Percentiles rank a stretch among this genome's conserved stretches.
These are phyloP conservation scores for Catocala sponsa DNA, from an alignment of 2,888 invertebrate genomes.

Conservation along the genomic window DNA sequence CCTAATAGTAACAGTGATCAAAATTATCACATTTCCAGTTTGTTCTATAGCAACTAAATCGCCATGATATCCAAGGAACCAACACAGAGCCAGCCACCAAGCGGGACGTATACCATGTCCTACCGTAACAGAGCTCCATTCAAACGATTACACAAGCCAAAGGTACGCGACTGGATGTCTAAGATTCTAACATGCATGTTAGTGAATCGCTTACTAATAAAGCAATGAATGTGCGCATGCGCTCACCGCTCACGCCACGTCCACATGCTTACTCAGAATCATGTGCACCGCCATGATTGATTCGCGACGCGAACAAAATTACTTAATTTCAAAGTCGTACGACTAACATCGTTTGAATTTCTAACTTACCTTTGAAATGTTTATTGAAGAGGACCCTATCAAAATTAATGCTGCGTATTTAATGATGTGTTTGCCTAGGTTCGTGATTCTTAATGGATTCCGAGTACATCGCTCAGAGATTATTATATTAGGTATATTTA, in stretches of 20 bases:
- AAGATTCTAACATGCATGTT: not conserved
- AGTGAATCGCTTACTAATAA: slow-evolving; percentile 7
- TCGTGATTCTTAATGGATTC: too few relatives aligned
- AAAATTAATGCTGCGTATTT: not conserved
- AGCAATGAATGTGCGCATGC: slow-evolving; percentile 6
- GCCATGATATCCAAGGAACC: too few relatives aligned
- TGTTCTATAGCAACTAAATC: too few relatives aligned
- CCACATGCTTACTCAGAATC: slow-evolving; percentile 3
- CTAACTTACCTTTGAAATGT: not conserved
- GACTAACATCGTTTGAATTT: not conserved
- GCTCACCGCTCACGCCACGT: slow-evolving; percentile 14
- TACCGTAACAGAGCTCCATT: too few relatives aligned
- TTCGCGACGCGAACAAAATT: slow-evolving; percentile 8
- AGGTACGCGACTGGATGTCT: not conserved
- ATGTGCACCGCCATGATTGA: not conserved
- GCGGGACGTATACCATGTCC: too few relatives aligned
- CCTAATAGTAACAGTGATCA: too few relatives aligned
- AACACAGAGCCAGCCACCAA: too few relatives aligned
- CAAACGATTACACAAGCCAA: not conserved
- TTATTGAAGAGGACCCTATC: not conserved
- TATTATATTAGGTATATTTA: too few relatives aligned
- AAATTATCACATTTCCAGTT: too few relatives aligned
- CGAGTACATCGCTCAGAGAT: too few relatives aligned
- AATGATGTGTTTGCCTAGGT: not conserved
- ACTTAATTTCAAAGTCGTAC: slow-evolving; percentile 9